Conservation (phyloP, 2,888 invertebrate species). For the Lissocephala sabroskyi region DNA sequence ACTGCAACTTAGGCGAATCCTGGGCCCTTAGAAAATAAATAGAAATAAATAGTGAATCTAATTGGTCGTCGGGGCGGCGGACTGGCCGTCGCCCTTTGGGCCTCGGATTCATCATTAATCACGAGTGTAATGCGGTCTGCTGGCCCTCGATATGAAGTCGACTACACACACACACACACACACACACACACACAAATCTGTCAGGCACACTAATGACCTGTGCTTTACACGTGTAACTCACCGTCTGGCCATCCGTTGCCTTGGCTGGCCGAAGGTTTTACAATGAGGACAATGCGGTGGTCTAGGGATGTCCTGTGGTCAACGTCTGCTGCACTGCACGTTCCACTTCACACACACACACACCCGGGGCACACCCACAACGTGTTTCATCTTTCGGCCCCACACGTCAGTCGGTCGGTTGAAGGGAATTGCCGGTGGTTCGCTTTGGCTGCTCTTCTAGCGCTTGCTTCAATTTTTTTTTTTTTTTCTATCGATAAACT, state of each 20-base stretch:
- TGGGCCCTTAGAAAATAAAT: conserved; percentile 34
- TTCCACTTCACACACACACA: conserved; percentile 30
- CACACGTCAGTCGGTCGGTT: too few relatives aligned
- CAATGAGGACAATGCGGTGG: too few relatives aligned
- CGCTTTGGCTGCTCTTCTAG: not conserved
- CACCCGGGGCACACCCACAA: too few relatives aligned
- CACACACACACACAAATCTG: conserved; percentile 31
- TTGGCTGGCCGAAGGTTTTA: not conserved
- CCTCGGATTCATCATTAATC: conserved; percentile 31
- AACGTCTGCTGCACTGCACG: conserved; percentile 23
- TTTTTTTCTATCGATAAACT: conserved; percentile 55
- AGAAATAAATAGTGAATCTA: conserved; percentile 8
- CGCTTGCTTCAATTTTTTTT: conserved; percentile 5
- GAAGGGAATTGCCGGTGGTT: not conserved
- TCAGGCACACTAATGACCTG: conserved; percentile 53
- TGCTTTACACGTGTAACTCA: conserved; percentile 52
- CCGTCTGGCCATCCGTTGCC: conserved; percentile 25
- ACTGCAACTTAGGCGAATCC: conserved; percentile 52
- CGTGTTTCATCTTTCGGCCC: conserved; percentile 42
- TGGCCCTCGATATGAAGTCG: not conserved
- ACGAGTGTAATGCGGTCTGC: conserved; percentile 27
- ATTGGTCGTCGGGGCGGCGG: too few relatives aligned
- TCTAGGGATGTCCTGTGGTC: conserved; percentile 28
- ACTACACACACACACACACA: too few relatives aligned
- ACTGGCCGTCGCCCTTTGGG: too few relatives aligned